A percentile compares a stretch with the other conserved stretches of the same genome.
phyloP scores from a whole-genome alignment of 2,113 vertebrate species.

The Mixornis gularis region DNA sequence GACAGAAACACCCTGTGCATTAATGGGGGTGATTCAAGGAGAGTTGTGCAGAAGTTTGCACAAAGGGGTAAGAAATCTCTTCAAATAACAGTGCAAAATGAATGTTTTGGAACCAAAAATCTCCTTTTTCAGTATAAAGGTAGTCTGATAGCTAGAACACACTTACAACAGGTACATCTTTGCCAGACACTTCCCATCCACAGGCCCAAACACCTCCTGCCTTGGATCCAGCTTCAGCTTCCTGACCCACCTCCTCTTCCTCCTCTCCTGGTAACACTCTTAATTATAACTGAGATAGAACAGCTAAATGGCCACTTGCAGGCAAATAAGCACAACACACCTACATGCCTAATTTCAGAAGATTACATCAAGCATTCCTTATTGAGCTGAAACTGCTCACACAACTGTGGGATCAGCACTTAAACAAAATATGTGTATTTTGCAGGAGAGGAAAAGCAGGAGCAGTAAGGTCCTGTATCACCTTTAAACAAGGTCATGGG shows the following conservation, averaged over 20 bases:
- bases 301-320: slow-evolving; percentile 9
- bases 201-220: not conserved
- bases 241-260: not conserved
- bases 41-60: not conserved
- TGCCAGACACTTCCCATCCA: not conserved
- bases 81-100: not conserved
- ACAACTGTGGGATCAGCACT: not conserved
- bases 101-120: not conserved
- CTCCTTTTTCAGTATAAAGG: not conserved
- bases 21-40: not conserved
- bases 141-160: not conserved
- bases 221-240: not conserved
- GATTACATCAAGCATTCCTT: slow-evolving; percentile 24
- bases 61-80: not conserved
- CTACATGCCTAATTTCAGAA: not conserved
- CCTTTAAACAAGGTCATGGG: not conserved
- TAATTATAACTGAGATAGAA: slow-evolving; percentile 10
- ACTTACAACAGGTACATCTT: not conserved
- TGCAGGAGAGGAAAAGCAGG: not conserved
- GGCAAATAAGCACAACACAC: not conserved
- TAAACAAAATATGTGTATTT: not conserved
- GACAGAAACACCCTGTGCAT: not conserved
- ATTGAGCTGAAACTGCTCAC: not conserved
- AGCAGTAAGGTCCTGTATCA: not conserved
- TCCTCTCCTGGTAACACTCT: not conserved